These are phyloP conservation scores for Bombycilla garrulus DNA, from an alignment of 2,113 vertebrate genomes.

Conservation along the genomic window DNA sequence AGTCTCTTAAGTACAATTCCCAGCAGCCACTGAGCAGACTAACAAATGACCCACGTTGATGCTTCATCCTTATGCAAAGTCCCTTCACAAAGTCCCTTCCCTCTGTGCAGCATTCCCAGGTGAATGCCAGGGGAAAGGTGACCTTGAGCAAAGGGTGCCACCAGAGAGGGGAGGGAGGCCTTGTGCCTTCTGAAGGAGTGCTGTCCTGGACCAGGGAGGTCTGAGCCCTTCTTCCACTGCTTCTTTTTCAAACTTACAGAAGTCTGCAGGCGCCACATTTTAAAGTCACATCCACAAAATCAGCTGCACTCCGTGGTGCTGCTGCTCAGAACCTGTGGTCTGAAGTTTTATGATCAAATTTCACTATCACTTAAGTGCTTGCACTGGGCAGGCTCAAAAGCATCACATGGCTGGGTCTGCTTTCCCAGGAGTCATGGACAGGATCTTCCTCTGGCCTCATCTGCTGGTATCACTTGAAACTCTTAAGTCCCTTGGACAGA, in stretches of 20 bases:
- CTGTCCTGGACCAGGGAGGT: neutral
- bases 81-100: neutral
- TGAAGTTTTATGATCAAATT: neutral
- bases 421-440: accelerated
- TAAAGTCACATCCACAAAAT: neutral
- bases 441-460: neutral
- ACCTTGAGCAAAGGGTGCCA: neutral
- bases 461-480: neutral
- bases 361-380: neutral
- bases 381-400: neutral
- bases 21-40: neutral
- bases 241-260: neutral
- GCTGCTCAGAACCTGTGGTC: neutral
- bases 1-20: neutral
- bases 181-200: accelerated
- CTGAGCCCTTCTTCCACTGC: neutral
- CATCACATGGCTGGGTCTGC: accelerated
- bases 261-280: neutral
- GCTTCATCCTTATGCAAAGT: neutral
- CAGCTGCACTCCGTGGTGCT: neutral
- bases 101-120: neutral
- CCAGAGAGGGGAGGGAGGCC: neutral
- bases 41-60: neutral
- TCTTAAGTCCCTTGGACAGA: neutral
- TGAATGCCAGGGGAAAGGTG: neutral